A percentile compares a stretch with the other conserved stretches of the same genome.
phyloP scores from a whole-genome alignment of 2,113 vertebrate genomes.

The Catharus minimus region DNA sequence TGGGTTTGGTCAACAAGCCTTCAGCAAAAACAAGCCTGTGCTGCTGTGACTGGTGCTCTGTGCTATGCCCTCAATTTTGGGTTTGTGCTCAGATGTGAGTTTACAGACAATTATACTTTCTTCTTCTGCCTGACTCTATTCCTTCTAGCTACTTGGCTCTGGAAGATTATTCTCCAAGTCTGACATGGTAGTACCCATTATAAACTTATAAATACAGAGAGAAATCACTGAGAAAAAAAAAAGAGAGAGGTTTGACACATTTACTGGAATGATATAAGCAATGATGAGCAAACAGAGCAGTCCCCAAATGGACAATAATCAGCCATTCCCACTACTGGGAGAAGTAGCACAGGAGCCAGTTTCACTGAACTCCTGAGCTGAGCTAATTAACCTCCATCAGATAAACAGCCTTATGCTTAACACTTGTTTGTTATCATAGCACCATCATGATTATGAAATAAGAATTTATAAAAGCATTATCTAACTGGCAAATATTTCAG shows the following conservation, averaged over 20 bases:
- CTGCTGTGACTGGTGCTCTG: not conserved
- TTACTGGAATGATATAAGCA: not conserved
- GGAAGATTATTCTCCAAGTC: not conserved
- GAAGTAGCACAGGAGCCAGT: not conserved
- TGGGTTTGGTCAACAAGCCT: not conserved
- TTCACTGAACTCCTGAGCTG: not conserved
- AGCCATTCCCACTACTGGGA: not conserved
- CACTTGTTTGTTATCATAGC: not conserved
- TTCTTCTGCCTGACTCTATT: not conserved
- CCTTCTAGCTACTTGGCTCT: not conserved
- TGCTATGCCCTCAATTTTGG: not conserved
- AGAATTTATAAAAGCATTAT: not conserved
- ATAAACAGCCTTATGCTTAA: not conserved
- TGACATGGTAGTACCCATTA: not conserved
- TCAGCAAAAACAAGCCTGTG: not conserved
- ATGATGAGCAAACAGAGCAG: not conserved
- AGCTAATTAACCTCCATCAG: not conserved
- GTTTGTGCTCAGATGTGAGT: not conserved
- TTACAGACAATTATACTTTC: not conserved
- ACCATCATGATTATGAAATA: not conserved
- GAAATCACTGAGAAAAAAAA: not conserved
- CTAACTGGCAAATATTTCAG: not conserved
- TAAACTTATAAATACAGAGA: slow-evolving; percentile 9
- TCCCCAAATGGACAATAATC: not conserved
- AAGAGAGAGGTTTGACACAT: not conserved